phyloP scores from a whole-genome alignment of 2,888 invertebrate genomes.

The Dinocampus coccinellae region DNA sequence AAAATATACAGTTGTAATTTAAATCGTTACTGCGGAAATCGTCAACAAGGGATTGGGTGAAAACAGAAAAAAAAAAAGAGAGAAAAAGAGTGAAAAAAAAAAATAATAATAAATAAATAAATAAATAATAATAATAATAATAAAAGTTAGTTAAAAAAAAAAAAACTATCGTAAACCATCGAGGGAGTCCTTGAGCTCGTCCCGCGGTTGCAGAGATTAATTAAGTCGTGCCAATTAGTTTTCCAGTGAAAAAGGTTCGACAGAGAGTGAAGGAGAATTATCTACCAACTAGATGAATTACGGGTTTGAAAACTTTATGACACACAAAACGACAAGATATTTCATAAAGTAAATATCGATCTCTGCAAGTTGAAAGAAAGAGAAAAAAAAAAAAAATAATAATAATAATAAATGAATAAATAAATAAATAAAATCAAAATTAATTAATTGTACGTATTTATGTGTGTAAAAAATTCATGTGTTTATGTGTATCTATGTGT shows the following conservation, averaged over 20 bases:
- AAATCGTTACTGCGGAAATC: slow-evolving; percentile 8
- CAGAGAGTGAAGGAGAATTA: slow-evolving; percentile 12
- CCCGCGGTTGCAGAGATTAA: slow-evolving; percentile 42
- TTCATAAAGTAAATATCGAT: background rate
- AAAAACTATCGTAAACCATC: slow-evolving; percentile 19
- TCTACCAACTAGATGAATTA: slow-evolving; percentile 4
- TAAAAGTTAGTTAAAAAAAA: background rate
- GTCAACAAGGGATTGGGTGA: background rate
- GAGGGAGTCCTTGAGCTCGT: slow-evolving; percentile 15
- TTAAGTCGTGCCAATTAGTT: slow-evolving; percentile 52
- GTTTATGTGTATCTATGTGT: background rate
- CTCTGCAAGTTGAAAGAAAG: background rate
- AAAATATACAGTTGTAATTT: slow-evolving; percentile 7
- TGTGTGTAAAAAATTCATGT: background rate
- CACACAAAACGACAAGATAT: background rate
- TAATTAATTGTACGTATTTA: background rate
- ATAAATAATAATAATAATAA: background rate
- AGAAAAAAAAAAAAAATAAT: too few relatives aligned
- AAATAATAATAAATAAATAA: background rate
- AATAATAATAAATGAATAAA: too few relatives aligned
- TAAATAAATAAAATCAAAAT: background rate
- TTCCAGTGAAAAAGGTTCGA: slow-evolving; percentile 23
- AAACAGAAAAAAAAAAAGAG: background rate
- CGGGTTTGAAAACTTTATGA: background rate
- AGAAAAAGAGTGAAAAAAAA: background rate